Evolutionary conservation across 2,797 vertebrate genomes (phyloP), one percentile per base, ranked within the genome.

Genomic region (Crax fasciolata): DNA sequence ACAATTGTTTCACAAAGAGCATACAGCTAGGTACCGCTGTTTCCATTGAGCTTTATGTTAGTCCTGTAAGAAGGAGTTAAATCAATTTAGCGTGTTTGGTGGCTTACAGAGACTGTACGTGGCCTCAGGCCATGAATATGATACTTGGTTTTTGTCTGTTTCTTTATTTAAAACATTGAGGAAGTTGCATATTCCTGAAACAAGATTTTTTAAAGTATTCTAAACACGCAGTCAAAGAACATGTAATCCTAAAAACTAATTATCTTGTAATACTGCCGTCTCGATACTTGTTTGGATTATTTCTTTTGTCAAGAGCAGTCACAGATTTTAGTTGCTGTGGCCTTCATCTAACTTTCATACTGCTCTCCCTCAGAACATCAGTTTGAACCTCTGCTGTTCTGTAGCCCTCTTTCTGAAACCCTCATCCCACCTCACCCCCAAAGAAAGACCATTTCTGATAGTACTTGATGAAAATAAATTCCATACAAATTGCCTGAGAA

Each of bases 401-500:
- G 39, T 8, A 85, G 86, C 51, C 13, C 10, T 17, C 85, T 87
- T 95, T 57, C 62, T 6, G 10, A 72, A 93, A 85, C 70, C 16
- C n/a, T 82, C 6, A 39, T 62, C 13, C 19, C 61, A 20, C 18
- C 13, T 39, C 32, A 4, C 32, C 21, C 57, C 13, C 13, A 35
- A n/a, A 46, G 25, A 73, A 6, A 8, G 17, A 61, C 38, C 73
- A 18, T 68, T 82, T 92, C 61, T 94, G 55, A 15, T n/a, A 11
- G 7, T 58, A 82, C 72, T 72, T 83, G 57, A 9, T 92, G 92
- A 89, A 93, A 95, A 91, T 80, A 83, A 94, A 75, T 91, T 52
- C 73, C 51, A 13, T 62, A 48, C 13, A 55, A 87, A 80, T 80
- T 78, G 35, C 35, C 41, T 66, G 66, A 77, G 58, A 91, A 52